phyloP scores from a whole-genome alignment of 1,140 invertebrate genomes.

The Epicauta chinensis region DNA sequence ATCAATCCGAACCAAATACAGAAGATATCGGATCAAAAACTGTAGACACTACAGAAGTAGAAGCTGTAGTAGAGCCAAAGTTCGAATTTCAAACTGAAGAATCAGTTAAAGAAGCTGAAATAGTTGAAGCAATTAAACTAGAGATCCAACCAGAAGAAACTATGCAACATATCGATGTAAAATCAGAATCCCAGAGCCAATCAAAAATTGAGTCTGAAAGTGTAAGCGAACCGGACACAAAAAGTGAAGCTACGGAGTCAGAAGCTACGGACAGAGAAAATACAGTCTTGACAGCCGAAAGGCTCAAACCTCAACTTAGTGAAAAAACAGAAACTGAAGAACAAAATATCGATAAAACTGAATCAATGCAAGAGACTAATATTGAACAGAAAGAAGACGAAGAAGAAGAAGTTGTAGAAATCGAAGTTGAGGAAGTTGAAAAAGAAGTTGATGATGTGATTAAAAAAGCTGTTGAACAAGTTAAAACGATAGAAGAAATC shows the following conservation, averaged over 20 bases:
- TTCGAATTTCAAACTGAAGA: no score
- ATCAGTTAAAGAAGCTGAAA: no score
- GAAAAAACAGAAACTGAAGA: constrained; percentile 10
- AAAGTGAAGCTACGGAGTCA: constrained; percentile 12
- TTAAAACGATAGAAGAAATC: constrained; percentile 7
- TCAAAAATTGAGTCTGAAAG: no score
- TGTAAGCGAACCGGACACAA: no score
- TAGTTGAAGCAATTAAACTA: neutral
- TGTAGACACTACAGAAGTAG: no score
- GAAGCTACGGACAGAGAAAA: neutral
- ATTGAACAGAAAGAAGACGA: neutral
- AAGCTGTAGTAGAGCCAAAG: no score
- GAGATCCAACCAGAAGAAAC: constrained; percentile 17
- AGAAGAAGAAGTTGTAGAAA: constrained; percentile 16
- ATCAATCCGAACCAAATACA: no score
- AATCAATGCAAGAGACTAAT: neutral
- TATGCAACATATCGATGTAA: constrained; percentile 5
- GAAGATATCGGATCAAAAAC: neutral
- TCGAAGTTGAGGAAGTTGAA: constrained; percentile 18
- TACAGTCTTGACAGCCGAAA: no score
- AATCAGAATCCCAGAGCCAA: no score
- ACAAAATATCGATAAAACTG: constrained; percentile 12
- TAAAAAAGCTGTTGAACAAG: constrained; percentile 2
- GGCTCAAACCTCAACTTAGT: no score
- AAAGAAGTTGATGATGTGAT: constrained; percentile 30